Percentiles rank a stretch among this genome's conserved stretches.
phyloP scores from a whole-genome alignment of 1,140 invertebrate genomes.

The Parapsyche elsis region DNA sequence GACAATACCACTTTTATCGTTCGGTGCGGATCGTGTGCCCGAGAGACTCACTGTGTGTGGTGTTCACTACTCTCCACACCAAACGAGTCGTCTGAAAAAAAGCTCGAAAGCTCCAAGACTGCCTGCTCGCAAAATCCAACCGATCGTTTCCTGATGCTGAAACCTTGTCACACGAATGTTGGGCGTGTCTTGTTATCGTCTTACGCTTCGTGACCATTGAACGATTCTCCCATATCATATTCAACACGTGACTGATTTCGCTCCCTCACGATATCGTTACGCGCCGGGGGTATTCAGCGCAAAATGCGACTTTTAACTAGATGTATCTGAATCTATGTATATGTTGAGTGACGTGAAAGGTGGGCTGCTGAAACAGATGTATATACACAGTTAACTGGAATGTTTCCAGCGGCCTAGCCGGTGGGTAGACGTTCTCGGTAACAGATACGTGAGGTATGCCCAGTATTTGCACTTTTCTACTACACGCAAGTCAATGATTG shows the following conservation, averaged over 20 bases:
- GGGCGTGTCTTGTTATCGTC: conserved; percentile 11
- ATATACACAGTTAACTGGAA: too few relatives aligned
- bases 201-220: conserved; percentile 2
- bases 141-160: conserved; percentile 28
- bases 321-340: too few relatives aligned
- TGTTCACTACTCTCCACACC: background rate
- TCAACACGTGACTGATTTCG: background rate
- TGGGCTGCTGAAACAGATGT: too few relatives aligned
- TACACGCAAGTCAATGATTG: too few relatives aligned
- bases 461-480: too few relatives aligned
- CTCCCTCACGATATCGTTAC: too few relatives aligned
- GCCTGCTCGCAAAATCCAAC: background rate
- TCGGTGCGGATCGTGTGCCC: conserved; percentile 31
- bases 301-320: too few relatives aligned
- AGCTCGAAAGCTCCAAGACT: background rate
- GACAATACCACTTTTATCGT: conserved; percentile 45
- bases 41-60: background rate
- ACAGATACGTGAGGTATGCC: too few relatives aligned
- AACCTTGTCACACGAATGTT: conserved; percentile 1
- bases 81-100: background rate
- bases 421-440: too few relatives aligned
- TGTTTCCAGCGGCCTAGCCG: too few relatives aligned
- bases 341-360: too few relatives aligned
- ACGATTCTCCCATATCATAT: conserved; percentile 2
- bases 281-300: too few relatives aligned